Conservation (phyloP, 2,888 invertebrate species). For the Pyrochroa serraticornis region DNA sequence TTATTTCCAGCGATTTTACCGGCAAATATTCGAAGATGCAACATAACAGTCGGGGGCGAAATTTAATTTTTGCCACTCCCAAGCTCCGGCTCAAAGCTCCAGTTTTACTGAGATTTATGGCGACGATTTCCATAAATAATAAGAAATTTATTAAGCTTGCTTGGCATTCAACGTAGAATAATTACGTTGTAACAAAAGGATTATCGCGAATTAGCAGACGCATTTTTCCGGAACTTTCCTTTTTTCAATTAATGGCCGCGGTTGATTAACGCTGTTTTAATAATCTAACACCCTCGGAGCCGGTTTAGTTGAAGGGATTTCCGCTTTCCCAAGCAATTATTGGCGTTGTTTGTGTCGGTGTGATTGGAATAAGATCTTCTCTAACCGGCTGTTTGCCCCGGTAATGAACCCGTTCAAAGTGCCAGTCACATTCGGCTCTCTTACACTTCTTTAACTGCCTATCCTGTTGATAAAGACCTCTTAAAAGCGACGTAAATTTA, state of each 20-base stretch:
- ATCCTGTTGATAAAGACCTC: constrained; percentile 38
- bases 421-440: constrained; percentile 40
- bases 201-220: background rate
- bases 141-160: too few species aligned
- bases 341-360: constrained; percentile 35
- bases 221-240: background rate
- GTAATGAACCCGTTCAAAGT: constrained; percentile 39
- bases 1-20: constrained; percentile 6
- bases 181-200: background rate
- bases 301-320: constrained; percentile 28
- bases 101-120: too few species aligned
- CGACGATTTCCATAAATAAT: too few species aligned
- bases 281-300: constrained; percentile 19
- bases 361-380: constrained; percentile 39
- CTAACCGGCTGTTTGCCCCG: constrained; percentile 30
- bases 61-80: background rate
- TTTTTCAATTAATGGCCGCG: constrained; percentile 11
- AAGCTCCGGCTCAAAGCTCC: background rate
- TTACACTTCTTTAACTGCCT: constrained; percentile 39
- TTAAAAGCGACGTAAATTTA: constrained; percentile 40
- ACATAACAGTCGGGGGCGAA: background rate
- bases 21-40: background rate
- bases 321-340: constrained; percentile 35
- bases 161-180: background rate
- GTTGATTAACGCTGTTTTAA: constrained; percentile 24